phyloP scores from a whole-genome alignment of 2,113 vertebrate species.

The Anhinga anhinga region DNA sequence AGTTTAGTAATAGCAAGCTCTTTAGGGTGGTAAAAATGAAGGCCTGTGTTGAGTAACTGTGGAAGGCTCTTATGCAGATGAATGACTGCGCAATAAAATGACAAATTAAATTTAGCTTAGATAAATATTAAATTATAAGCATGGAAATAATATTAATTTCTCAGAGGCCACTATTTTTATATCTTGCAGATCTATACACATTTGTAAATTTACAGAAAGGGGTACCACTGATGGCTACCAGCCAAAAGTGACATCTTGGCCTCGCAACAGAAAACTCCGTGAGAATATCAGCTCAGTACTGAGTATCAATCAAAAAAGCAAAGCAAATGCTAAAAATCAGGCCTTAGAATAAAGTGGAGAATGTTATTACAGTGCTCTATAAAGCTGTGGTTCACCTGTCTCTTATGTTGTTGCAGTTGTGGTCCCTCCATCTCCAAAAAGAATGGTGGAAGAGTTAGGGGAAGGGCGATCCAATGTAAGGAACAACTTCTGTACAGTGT shows the following conservation, averaged over 20 bases:
- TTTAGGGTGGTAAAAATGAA: background rate
- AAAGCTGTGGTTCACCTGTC: background rate
- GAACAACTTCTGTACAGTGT: background rate
- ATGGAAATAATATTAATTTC: background rate
- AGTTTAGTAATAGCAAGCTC: background rate
- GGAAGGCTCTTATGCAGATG: background rate
- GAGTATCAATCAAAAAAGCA: background rate
- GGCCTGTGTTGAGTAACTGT: background rate
- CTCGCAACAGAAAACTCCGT: background rate
- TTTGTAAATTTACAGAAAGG: background rate
- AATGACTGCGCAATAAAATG: background rate
- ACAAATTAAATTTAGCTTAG: background rate
- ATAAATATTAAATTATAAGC: background rate
- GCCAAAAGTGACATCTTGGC: background rate
- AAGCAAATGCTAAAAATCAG: background rate
- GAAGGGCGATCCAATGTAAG: background rate
- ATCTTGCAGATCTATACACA: background rate
- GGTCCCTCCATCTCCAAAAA: background rate
- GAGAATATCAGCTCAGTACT: background rate
- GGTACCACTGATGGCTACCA: background rate
- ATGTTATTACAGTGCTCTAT: background rate
- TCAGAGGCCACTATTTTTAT: background rate
- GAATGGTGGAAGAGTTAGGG: background rate
- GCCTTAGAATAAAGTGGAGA: background rate
- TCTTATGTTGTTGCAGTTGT: background rate